Base-by-base conservation (phyloP, 1,140 invertebrate genomes). In the Drosophila sp. region DNA sequence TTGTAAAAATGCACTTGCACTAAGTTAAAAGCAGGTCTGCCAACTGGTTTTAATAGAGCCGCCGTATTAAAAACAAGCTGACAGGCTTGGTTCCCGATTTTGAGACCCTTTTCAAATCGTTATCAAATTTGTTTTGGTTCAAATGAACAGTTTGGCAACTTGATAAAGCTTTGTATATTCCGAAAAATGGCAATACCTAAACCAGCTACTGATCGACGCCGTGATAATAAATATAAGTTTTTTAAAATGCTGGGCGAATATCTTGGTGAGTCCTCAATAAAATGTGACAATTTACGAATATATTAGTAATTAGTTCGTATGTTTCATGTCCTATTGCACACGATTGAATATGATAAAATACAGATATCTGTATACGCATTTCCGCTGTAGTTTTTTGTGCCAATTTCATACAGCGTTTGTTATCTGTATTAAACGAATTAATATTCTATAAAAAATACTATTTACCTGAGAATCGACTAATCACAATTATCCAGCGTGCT, bases 341-440 rank as follows among this genome's bases (percentile, higher is more conserved):
- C 6, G 21, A 29, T 13, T 27, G 11, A 6, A 18, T 14, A 38
- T 11, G 9, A 11, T 8, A 34, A 40, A 36, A 13, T 72, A 3
- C 29, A 89, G 80, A 87, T 40, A 62, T 29, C n/a, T 16, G 25
- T 6, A 13, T 90, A 13, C 72, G 72, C 13, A 43, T 87, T 11
- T 59, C 32, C 6, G 7, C 63, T 6, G 67, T 48, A 4, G 36
- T 73, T 2, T 59, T 71, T 7, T 4, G 63, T 11, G 84, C 80
- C 0, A 77, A 89, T 43, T 14, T 76, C 8, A 9, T 84, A 6
- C 14, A 59, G 21, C 77, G 80, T 0, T 8, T 75, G 1, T 54
- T 34, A n/a, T 29, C 9, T 11, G 48, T 51, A 6, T 13, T 4
- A 2, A 6, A 18, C 0, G 80, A 89, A 51, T 80, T 76, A 66